Conservation (phyloP, 2,888 invertebrate genomes). For the Sesia apiformis region DNA sequence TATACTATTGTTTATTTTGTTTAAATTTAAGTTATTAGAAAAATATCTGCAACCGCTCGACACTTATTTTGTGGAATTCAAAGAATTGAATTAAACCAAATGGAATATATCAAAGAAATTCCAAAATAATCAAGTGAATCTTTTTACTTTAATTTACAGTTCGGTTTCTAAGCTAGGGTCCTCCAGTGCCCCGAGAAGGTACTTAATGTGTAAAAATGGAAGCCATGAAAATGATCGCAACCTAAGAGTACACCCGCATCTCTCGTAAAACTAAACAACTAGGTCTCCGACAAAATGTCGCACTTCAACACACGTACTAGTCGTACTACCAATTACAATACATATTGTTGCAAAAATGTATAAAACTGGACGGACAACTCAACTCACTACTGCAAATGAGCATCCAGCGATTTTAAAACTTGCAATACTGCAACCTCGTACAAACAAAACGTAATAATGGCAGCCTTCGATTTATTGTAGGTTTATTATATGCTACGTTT, state of each 20-base stretch:
- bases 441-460: slow-evolving; percentile 31
- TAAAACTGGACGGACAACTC: slow-evolving; percentile 73
- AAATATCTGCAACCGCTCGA: no score
- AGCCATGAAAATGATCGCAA: not conserved
- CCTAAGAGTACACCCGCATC: not conserved
- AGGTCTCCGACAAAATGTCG: slow-evolving; percentile 12
- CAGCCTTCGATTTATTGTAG: slow-evolving; percentile 50
- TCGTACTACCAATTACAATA: slow-evolving; percentile 2
- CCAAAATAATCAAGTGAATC: no score
- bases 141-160: no score
- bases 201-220: not conserved
- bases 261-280: slow-evolving; percentile 3
- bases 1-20: no score
- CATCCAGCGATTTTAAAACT: slow-evolving; percentile 53
- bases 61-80: no score
- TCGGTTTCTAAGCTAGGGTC: no score
- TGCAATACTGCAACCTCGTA: slow-evolving; percentile 24
- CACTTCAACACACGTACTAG: slow-evolving; percentile 22
- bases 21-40: no score
- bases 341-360: slow-evolving; percentile 61
- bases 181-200: no score
- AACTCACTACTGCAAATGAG: slow-evolving; percentile 71
- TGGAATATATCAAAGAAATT: no score
- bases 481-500: slow-evolving; percentile 36
- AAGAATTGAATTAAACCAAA: no score